Percentiles rank a stretch among this genome's conserved stretches.
Evolutionary conservation across 2,888 invertebrate genomes (phyloP).

Genomic region (Trachelus iudaicus): DNA sequence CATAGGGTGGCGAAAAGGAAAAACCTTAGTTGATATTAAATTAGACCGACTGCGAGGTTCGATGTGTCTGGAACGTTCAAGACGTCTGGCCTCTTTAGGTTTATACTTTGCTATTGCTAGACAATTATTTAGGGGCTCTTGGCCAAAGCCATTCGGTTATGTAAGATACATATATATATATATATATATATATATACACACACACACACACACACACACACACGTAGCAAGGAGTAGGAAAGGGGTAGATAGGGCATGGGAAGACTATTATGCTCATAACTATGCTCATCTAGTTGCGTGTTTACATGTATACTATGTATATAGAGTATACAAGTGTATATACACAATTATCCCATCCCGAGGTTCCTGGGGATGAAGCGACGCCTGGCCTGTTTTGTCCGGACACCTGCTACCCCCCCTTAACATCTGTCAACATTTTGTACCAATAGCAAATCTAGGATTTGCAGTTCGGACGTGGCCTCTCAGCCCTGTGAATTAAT

Average conservation of each 20-base stretch:
- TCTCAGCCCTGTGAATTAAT: neutral
- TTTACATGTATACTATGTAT: neutral
- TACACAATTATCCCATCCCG: neutral
- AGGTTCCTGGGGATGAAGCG: neutral
- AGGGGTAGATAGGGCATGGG: neutral
- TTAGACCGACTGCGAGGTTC: neutral
- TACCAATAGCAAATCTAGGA: slow-evolving; percentile 18
- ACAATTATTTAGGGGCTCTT: slow-evolving; percentile 5
- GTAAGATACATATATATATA: too few relatives aligned
- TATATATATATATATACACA: too few relatives aligned
- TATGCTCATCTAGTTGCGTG: neutral
- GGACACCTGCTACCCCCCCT: neutral
- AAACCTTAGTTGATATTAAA: neutral
- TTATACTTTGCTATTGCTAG: neutral
- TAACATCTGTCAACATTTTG: slow-evolving; percentile 18
- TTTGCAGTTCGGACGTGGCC: slow-evolving; percentile 7
- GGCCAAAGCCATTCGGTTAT: neutral
- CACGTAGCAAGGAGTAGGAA: neutral
- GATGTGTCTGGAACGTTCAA: neutral
- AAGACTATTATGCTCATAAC: neutral
- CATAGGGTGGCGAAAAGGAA: neutral
- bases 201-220: too few relatives aligned
- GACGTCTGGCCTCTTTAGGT: neutral
- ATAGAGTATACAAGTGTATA: neutral
- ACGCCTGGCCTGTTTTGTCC: slow-evolving; percentile 1